These are phyloP conservation scores for Pycnomerus fuliginosus DNA, from an alignment of 2,888 invertebrate species.

Conservation along the genomic window DNA sequence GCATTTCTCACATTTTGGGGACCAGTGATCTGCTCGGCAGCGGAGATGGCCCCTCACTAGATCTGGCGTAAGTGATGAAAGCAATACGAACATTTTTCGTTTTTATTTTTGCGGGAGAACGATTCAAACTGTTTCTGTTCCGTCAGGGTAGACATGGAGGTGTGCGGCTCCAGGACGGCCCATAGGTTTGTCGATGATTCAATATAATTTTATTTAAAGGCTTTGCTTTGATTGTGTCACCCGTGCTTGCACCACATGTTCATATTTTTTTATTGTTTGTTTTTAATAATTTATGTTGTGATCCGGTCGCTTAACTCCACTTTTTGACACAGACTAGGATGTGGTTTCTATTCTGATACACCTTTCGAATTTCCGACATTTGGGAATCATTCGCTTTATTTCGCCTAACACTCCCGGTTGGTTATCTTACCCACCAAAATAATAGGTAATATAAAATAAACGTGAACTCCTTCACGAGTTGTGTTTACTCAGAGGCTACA, in stretches of 20 bases:
- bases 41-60: conserved; percentile 72
- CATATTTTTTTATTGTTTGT: conserved; percentile 3
- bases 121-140: conserved; percentile 34
- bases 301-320: conserved; percentile 7
- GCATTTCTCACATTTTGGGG: conserved; percentile 81
- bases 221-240: conserved; percentile 48
- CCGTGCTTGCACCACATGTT: conserved; percentile 37
- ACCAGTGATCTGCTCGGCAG: conserved; percentile 76
- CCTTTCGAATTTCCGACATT: no score
- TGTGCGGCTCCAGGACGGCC: conserved; percentile 65
- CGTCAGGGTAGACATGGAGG: conserved; percentile 65
- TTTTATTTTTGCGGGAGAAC: conserved; percentile 4
- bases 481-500: no score
- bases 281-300: conserved; percentile 5
- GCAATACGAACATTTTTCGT: conserved; percentile 1
- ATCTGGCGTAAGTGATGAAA: conserved; percentile 61
- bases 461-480: no score
- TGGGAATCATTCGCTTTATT: no score
- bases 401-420: no score
- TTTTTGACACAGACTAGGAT: conserved; percentile 2
- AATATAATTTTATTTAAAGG: conserved; percentile 30
- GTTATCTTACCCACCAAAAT: no score
- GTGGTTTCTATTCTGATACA: conserved; percentile 1
- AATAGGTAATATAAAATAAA: no score
- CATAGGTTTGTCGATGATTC: conserved; percentile 63